phyloP scores from a whole-genome alignment of 2,888 invertebrate genomes.

The Psylliodes chrysocephalus region DNA sequence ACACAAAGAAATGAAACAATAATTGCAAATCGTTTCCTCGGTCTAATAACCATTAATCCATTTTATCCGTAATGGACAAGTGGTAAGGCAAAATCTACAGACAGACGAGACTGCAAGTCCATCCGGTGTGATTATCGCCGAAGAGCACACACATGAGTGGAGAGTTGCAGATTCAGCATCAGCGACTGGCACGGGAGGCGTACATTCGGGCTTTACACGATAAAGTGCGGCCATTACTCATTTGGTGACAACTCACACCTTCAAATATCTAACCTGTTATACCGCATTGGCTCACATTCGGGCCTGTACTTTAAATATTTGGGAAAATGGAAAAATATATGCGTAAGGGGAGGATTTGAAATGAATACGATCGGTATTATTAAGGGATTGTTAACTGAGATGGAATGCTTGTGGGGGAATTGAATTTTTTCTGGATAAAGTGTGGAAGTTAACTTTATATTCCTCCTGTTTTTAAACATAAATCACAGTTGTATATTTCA shows the following conservation, averaged over 20 bases:
- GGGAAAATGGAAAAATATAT: neutral
- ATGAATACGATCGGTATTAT: too few relatives aligned
- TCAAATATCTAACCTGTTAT: conserved; percentile 42
- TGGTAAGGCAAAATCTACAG: conserved; percentile 25
- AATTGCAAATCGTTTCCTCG: conserved; percentile 1
- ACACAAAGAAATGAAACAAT: neutral
- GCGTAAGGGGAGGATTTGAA: too few relatives aligned
- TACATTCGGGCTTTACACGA: conserved; percentile 53
- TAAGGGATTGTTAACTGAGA: too few relatives aligned
- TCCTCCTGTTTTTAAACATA: too few relatives aligned
- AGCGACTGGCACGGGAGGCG: conserved; percentile 45
- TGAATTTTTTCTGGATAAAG: too few relatives aligned
- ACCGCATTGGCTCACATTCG: conserved; percentile 19
- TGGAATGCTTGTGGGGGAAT: too few relatives aligned
- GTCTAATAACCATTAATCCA: neutral
- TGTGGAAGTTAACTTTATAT: too few relatives aligned
- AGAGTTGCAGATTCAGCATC: conserved; percentile 60
- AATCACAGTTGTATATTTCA: too few relatives aligned
- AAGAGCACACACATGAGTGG: conserved; percentile 58
- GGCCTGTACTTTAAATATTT: conserved; percentile 19
- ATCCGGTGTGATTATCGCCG: conserved; percentile 56
- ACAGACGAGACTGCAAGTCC: conserved; percentile 38
- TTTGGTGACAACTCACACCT: conserved; percentile 54
- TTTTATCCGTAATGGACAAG: conserved; percentile 26
- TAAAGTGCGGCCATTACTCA: conserved; percentile 58